Conservation (phyloP, 53 echinoderm and acorn worm species). For the Paelopatides confundens region DNA sequence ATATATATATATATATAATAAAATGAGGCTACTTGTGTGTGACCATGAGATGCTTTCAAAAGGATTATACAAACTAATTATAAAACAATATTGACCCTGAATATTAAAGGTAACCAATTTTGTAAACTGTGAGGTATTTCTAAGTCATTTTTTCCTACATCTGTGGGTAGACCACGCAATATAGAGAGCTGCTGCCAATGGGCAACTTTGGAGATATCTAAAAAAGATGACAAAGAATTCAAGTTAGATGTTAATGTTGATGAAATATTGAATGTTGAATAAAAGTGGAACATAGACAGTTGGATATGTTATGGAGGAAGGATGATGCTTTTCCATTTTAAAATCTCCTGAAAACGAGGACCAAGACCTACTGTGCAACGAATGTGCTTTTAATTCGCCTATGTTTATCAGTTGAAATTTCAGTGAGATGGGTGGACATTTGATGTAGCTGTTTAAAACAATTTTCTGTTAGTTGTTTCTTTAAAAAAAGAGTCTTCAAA, state of each 20-base stretch:
- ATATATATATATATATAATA: not conserved
- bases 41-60: slow-evolving; percentile 47
- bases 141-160: slow-evolving; percentile 38
- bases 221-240: slow-evolving; percentile 35
- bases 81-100: not conserved
- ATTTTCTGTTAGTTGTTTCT: no score
- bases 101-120: no score
- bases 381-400: no score
- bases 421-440: no score
- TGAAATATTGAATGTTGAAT: slow-evolving; percentile 3
- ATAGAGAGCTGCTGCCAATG: not conserved
- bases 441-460: no score
- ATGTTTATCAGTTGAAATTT: no score
- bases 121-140: slow-evolving; percentile 37
- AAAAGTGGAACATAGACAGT: not conserved
- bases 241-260: slow-evolving; percentile 41
- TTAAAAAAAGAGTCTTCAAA: no score
- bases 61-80: not conserved
- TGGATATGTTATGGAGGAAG: not conserved
- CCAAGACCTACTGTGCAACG: no score
- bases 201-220: slow-evolving; percentile 29
- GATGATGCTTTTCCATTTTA: slow-evolving; percentile 34
- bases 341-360: not conserved
- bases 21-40: slow-evolving; percentile 35
- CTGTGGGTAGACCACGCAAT: slow-evolving; percentile 3